Conservation (phyloP, 2,797 vertebrate species). For the Scomberomorus guttatus region DNA sequence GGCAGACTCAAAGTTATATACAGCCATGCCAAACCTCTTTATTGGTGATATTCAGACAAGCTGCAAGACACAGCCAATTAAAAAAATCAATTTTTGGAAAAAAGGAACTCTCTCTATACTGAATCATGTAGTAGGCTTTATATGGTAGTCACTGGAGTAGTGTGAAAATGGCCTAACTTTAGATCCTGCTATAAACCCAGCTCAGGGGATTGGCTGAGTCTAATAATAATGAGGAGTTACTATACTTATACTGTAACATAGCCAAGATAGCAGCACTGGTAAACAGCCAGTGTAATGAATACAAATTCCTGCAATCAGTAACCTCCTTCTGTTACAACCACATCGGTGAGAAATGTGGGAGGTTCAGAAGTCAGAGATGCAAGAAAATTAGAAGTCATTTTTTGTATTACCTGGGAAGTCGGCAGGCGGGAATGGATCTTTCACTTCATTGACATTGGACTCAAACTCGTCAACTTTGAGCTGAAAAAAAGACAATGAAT, state of each 20-base stretch:
- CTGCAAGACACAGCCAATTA: not conserved
- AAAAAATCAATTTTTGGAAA: not conserved
- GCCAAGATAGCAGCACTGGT: slow-evolving; percentile 44
- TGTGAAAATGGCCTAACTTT: slow-evolving; percentile 67
- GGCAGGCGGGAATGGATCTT: slow-evolving; percentile 97
- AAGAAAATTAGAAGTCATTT: not conserved
- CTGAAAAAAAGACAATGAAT: slow-evolving; percentile 75
- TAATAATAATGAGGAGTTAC: slow-evolving; percentile 70
- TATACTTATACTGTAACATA: slow-evolving; percentile 70
- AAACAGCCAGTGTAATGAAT: slow-evolving; percentile 49
- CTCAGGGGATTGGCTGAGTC: slow-evolving; percentile 51
- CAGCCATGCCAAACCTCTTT: not conserved
- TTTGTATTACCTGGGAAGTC: slow-evolving; percentile 94
- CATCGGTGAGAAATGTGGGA: not conserved
- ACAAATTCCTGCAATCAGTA: slow-evolving; percentile 19
- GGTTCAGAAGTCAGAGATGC: not conserved
- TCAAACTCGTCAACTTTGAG: slow-evolving; percentile 98
- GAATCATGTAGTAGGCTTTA: slow-evolving; percentile 49
- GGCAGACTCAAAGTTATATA: not conserved
- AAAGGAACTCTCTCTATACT: not conserved
- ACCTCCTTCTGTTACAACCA: slow-evolving; percentile 25
- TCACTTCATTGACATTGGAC: slow-evolving; percentile 98
- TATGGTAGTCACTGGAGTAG: slow-evolving; percentile 61
- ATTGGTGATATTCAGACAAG: not conserved
- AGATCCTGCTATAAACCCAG: slow-evolving; percentile 61